Base-by-base conservation (phyloP, 2,888 invertebrate species). In the Itoplectis maculator region DNA sequence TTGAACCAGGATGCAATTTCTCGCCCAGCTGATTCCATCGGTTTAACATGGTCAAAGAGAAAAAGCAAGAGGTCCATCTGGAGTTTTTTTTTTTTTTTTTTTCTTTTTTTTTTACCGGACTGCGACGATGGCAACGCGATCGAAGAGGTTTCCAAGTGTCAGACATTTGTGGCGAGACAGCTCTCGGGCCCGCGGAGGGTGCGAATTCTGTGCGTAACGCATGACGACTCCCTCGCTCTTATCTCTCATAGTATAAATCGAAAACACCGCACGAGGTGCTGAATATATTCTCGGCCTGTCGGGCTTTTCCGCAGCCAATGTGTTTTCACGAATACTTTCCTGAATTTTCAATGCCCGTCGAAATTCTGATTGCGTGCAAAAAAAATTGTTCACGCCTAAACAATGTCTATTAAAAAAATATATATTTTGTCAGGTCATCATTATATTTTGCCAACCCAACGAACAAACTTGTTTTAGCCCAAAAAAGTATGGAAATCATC, bases 1-100 rank as follows among this genome's bases (percentile, higher is more conserved):
- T 74, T 37, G 74, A 74, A 65, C 65, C 40, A 23, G 40, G 65
- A 74, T 65, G 42, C 40, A 7, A 15, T 11, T 13, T 40, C 49
- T 51, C 6, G 51, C 1, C 51, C 3, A 18, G 56, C 56, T 59
- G 35, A 35, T 59, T 35, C 56, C 56, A 59, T 23, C 7, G 1
- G 56, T 35, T 59, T 13, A 7, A 54, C 9, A 20, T 6, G 20
- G 51, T 23, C 51, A 0, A 51, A 51, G 20, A 51, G 11, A 56
- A 29, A 56, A n/a, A n/a, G n/a, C 23, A 29, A 29, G 29, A 20
- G n/a, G 23, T 56, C 29, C 9, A 23, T 56, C 29, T 0, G 8
- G 49, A 49, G 51, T 20, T 51, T 51, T 51, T n/a, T n/a, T n/a
- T n/a, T n/a, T n/a, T n/a, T n/a, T n/a, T n/a, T n/a, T n/a, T n/a